Percentiles rank a stretch among this genome's conserved stretches.
These are phyloP conservation scores for Conger conger DNA, from an alignment of 2,113 vertebrate species.

Conservation along the genomic window DNA sequence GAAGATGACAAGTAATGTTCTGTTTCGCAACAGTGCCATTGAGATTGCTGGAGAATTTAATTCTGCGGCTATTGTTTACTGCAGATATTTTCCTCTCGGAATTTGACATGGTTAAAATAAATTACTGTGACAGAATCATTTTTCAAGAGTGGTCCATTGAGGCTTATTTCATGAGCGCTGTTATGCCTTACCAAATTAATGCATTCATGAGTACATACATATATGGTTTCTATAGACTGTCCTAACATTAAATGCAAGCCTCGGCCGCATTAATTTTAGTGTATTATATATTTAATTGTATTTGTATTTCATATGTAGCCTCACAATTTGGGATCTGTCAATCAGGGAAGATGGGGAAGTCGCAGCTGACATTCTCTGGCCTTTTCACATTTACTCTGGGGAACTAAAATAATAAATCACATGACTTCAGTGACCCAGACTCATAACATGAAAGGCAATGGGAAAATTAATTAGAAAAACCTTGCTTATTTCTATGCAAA, in stretches of 20 bases:
- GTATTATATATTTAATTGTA: slow-evolving; percentile 39
- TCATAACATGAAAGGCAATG: slow-evolving; percentile 39
- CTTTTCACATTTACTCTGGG: slow-evolving; percentile 68
- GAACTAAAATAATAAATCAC: slow-evolving; percentile 65
- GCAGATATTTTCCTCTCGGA: not conserved
- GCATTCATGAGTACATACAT: not conserved
- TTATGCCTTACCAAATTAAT: not conserved
- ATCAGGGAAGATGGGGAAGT: slow-evolving; percentile 60
- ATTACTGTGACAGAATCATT: not conserved
- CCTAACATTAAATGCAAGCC: slow-evolving; percentile 13
- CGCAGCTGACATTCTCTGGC: slow-evolving; percentile 64
- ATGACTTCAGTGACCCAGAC: slow-evolving; percentile 52
- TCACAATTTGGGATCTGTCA: slow-evolving; percentile 51
- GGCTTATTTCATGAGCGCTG: not conserved
- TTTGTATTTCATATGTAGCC: slow-evolving; percentile 47
- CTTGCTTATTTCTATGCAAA: slow-evolving; percentile 58
- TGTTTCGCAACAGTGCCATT: not conserved
- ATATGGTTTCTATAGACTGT: not conserved
- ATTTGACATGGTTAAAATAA: slow-evolving; percentile 4
- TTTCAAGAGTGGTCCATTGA: not conserved
- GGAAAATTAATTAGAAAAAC: slow-evolving; percentile 20
- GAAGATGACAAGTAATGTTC: slow-evolving; percentile 6
- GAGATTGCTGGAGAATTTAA: slow-evolving; percentile 3
- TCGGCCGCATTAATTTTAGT: slow-evolving; percentile 14
- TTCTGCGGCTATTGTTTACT: slow-evolving; percentile 1